Evolutionary conservation across 2,888 invertebrate genomes (phyloP), one percentile per base, ranked within the genome.

Genomic region (Lamproptera curius): DNA sequence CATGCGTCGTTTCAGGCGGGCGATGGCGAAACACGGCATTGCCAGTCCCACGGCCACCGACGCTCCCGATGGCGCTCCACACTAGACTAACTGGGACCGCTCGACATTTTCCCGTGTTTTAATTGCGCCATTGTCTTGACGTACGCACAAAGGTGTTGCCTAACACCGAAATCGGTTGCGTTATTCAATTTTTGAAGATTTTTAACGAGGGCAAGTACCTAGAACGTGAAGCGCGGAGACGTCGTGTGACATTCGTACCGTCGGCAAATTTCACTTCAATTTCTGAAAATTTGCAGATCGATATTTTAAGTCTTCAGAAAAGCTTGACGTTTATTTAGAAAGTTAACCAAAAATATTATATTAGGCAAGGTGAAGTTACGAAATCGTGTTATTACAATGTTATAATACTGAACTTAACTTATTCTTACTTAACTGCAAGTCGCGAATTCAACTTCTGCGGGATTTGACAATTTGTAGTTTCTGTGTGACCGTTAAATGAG

Each of bases 11-110:
- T 78, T 82, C 58, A 86, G 63, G 43, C 78, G 70, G 56, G 65
- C 62, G 38, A 76, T 71, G 52, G 78, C 73, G 46, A 74, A 72
- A 67, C 87, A 87, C 72, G 83, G 86, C 86, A 87, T 87, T 73
- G 65, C 66, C 42, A 43, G 43, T 53, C 55, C 52, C 55, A 56
- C 57, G 51, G 54, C 56, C 56, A 60, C 53, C 57, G 56, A 53
- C 57, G 46, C 48, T 77, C 70, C 75, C 73, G 78, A 66, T 72
- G 78, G 65, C 68, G 71, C 57, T 67, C 73, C 50, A 55, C 59
- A 55, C 62, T 63, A 65, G 61, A 77, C 80, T 76, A 70, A 75
- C 74, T 72, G 83, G 85, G 85, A 83, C 72, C 82, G 82, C 38
- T 43, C 62, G 66, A 69, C 66, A 70, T 67, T 67, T 73, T 70